Evolutionary conservation across 2,888 invertebrate species (phyloP), one percentile per base, ranked within the genome.

Genomic region (Chouioia cunea): DNA sequence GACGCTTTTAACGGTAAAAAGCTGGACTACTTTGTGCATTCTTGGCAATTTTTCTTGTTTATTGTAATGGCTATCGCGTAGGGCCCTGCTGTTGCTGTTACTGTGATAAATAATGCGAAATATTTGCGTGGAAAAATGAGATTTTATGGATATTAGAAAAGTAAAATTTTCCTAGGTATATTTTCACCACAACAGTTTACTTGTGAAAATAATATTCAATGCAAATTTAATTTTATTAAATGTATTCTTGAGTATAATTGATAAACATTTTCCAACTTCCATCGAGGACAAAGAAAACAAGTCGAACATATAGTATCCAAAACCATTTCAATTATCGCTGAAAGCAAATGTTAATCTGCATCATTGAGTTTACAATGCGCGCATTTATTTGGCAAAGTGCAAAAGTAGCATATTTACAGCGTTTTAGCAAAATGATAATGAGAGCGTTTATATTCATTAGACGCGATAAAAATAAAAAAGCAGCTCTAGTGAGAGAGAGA

Each of bases 21-120:
- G 78, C 77, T 74, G 70, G 72, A 73, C 59, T 76, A 77, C 76
- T 77, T 76, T 76, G 75, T 76, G 74, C 77, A 77, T 79, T 78
- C 75, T 77, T 76, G 70, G 60, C 47, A 58, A 65, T 72, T 68
- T 72, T 53, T 46, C 56, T 60, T 69, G 57, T 69, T 72, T 72
- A 69, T 72, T 59, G 59, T 15, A 71, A 71, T 48, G 60, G 57
- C 54, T 27, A 48, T 14, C 52, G 50, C n/a, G 22, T 54, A 50
- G 2, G 52, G 52, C 3, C 14, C 3, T 18, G 16, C 4, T 46
- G 46, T 20, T 14, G 64, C 12, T 46, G 46, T 20, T 14, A 59
- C 12, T 15, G 52, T 15, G 15, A 48, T 53, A 56, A 62, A 65
- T 46, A 71, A 71, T 27, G n/a, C 43, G 8, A 43, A 50, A 36